phyloP scores from a whole-genome alignment of 1,140 invertebrate species.

The Lineus longissimus region DNA sequence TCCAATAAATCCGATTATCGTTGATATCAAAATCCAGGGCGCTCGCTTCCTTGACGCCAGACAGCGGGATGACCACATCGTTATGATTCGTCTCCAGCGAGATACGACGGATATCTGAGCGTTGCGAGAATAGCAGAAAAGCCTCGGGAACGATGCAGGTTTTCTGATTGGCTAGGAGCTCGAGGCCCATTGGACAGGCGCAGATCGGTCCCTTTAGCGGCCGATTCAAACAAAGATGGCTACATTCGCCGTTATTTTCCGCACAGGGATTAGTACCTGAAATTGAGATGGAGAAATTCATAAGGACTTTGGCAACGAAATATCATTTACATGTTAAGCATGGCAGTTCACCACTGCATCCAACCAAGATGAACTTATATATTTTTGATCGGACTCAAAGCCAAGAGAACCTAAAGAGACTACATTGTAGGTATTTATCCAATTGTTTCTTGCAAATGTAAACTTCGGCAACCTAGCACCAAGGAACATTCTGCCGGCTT shows the following conservation, averaged over 20 bases:
- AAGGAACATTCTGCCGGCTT: no score
- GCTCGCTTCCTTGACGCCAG: conserved; percentile 79
- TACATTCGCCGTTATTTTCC: conserved; percentile 90
- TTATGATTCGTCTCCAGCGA: conserved; percentile 70
- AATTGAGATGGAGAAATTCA: conserved; percentile 8
- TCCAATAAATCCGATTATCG: conserved; percentile 81
- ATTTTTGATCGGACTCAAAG: no score
- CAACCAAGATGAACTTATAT: no score
- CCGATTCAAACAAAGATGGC: conserved; percentile 90
- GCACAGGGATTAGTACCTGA: conserved; percentile 82
- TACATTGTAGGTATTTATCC: no score
- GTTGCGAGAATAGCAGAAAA: conserved; percentile 80
- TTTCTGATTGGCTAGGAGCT: conserved; percentile 71
- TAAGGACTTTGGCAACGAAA: not conserved
- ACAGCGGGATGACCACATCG: conserved; percentile 61
- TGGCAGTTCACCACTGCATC: no score
- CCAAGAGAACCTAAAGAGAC: no score
- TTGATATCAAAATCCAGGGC: conserved; percentile 89
- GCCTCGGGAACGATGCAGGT: conserved; percentile 82
- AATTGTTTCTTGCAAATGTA: no score
- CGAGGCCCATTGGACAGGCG: conserved; percentile 75
- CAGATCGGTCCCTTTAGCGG: conserved; percentile 64
- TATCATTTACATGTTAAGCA: not conserved
- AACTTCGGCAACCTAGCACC: no score
- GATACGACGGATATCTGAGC: conserved; percentile 70